Evolutionary conservation across 2,888 invertebrate species (phyloP).

Genomic region (Anoncus sp.): DNA sequence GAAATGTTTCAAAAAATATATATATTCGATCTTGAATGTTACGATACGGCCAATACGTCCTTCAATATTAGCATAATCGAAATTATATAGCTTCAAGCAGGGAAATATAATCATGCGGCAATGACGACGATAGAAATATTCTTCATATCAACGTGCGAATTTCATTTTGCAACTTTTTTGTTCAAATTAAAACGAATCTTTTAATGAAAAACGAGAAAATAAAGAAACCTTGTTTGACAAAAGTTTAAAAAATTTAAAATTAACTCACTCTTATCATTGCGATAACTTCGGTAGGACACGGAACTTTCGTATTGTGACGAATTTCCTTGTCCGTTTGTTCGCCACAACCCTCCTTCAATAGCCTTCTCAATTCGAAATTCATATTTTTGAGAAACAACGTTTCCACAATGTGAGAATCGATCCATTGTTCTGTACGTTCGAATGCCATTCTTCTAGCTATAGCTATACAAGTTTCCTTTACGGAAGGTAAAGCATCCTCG

Average conservation of each 20-base stretch:
- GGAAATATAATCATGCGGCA: no score
- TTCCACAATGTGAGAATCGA: constrained; percentile 82
- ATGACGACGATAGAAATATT: no score
- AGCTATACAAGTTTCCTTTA: constrained; percentile 84
- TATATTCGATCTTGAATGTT: no score
- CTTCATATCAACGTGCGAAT: neutral
- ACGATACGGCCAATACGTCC: no score
- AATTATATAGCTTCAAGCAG: no score
- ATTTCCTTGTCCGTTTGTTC: constrained; percentile 55
- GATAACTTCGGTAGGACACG: constrained; percentile 74
- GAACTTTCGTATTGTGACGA: constrained; percentile 71
- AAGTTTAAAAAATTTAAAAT: constrained; percentile 4
- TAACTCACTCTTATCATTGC: constrained; percentile 74
- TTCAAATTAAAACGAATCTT: neutral
- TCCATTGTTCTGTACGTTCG: constrained; percentile 85
- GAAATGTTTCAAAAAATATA: neutral
- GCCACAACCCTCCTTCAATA: constrained; percentile 37
- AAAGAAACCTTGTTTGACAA: neutral
- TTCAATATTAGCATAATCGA: no score
- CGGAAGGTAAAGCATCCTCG: constrained; percentile 83
- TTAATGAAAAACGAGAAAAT: neutral
- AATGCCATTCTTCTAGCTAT: constrained; percentile 84
- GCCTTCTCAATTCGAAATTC: constrained; percentile 58
- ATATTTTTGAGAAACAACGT: constrained; percentile 77
- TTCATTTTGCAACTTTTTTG: neutral